A percentile compares a stretch with the other conserved stretches of the same genome.
phyloP scores from a whole-genome alignment of 2,888 invertebrate genomes.

The Timandra comae region DNA sequence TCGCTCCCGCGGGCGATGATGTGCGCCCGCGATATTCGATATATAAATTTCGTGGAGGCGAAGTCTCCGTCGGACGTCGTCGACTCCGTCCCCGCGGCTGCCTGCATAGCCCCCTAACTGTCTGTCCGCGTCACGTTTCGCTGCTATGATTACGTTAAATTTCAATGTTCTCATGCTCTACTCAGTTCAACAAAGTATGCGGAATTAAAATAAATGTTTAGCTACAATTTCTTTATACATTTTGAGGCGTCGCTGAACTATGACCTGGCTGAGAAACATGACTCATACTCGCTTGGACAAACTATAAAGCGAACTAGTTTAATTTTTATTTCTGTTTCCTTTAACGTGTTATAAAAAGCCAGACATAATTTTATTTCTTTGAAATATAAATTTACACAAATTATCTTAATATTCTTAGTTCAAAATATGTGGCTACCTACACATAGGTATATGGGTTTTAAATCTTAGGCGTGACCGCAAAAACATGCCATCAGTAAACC shows the following conservation, averaged over 20 bases:
- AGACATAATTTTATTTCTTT: too few species aligned
- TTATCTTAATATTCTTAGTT: too few species aligned
- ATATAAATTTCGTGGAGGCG: conserved; percentile 44
- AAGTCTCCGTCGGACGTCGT: conserved; percentile 44
- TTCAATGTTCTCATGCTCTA: conserved; percentile 43
- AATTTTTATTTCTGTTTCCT: conserved; percentile 9
- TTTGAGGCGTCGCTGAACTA: conserved; percentile 20
- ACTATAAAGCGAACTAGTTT: conserved; percentile 17
- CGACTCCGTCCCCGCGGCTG: conserved; percentile 35
- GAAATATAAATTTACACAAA: too few species aligned
- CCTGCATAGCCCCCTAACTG: conserved; percentile 42
- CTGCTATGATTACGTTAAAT: conserved; percentile 45
- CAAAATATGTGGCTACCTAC: conserved; percentile 13
- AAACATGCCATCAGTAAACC: conserved; percentile 51
- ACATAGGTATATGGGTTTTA: too few species aligned
- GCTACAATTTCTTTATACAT: conserved; percentile 23
- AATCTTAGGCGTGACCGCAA: conserved; percentile 17
- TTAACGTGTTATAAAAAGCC: conserved; percentile 1
- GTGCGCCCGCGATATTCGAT: conserved; percentile 47
- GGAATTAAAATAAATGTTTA: conserved; percentile 20
- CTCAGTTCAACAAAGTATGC: conserved; percentile 22
- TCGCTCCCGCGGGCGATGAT: conserved; percentile 53
- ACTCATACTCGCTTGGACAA: conserved; percentile 16
- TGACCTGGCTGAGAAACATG: conserved; percentile 17
- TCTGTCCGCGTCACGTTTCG: conserved; percentile 48